Conservation (phyloP, 1,140 invertebrate genomes). For the Saccostrea echinata region DNA sequence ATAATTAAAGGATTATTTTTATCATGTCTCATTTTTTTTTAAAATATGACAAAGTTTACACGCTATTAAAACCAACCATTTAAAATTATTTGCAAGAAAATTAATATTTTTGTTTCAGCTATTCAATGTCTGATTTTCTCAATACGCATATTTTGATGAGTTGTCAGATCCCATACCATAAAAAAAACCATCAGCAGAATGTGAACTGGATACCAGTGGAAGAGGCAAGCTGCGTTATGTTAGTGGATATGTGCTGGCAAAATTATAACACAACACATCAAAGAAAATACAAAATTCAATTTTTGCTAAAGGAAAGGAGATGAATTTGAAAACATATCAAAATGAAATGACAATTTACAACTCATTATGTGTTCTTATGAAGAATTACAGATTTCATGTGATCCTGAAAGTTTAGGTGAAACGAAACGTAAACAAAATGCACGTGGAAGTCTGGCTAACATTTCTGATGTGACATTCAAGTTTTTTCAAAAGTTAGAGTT, state of each 20-base stretch:
- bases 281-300: slow-evolving; percentile 1
- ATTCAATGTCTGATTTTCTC: too few species aligned
- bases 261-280: slow-evolving; percentile 23
- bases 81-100: too few species aligned
- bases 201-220: not conserved
- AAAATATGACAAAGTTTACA: too few species aligned
- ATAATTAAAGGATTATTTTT: too few species aligned
- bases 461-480: not conserved
- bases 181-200: not conserved
- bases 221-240: slow-evolving; percentile 43
- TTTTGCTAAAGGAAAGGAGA: slow-evolving; percentile 22
- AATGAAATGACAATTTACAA: not conserved
- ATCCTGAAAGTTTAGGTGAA: slow-evolving; percentile 21
- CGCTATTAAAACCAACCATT: too few species aligned
- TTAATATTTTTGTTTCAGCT: too few species aligned
- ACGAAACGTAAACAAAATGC: slow-evolving; percentile 46
- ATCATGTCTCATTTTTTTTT: too few species aligned
- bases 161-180: not conserved
- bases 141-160: too few species aligned
- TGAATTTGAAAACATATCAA: not conserved
- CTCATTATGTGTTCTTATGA: slow-evolving; percentile 12
- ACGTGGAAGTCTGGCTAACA: slow-evolving; percentile 18
- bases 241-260: slow-evolving; percentile 46
- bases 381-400: not conserved
- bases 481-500: slow-evolving; percentile 17